Base-by-base conservation (phyloP, 1,140 invertebrate genomes). In the Magallana ariakensis region DNA sequence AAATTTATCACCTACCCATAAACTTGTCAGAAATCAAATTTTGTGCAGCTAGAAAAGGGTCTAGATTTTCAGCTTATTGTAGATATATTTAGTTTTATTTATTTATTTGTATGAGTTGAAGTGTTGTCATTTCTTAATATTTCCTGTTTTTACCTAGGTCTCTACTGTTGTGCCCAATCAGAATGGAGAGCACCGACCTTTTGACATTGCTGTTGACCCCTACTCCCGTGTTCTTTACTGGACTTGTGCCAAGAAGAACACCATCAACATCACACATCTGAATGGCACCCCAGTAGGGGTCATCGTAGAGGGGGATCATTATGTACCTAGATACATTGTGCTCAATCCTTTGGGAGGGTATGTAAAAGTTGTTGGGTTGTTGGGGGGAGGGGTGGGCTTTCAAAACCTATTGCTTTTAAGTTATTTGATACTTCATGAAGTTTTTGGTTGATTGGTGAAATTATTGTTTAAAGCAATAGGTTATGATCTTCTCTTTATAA, bases 181-280 rank as follows among this genome's bases (percentile, higher is more conserved):
- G 86, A 11, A 91, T 90, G 70, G 86, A 75, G 13, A 90, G 55
- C 53, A 85, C 80, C 92, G 96, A 90, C 97, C 97, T 0, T 97
- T 96, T 93, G 97, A 98, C 94, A 96, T 99, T 87, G 97, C 97
- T 0, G 94, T 99, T 7, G 98, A 99, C 94, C 96, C 97, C 0
- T 96, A 97, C 53, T 97, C 97, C 0, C 95, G 97, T 46, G 93
- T 97, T 0, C 92, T 99, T 0, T 99, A 97, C 95, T 99, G 98
- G 98, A 97, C 97, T 0, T 98, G 97, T 91, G 95, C 96, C 0
- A 95, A 96, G 53, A 96, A 96, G 26, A 97, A 99, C 93, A 97
- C 97, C 0, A 98, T 99, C 55, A 98, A 98, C 94, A 97, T 98
- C 0, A 98, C 98, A 0, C 96, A 96, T 87, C 94, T 97, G 4